Evolutionary conservation across 2,888 invertebrate genomes (phyloP).

Genomic region (Spilarctia lutea): DNA sequence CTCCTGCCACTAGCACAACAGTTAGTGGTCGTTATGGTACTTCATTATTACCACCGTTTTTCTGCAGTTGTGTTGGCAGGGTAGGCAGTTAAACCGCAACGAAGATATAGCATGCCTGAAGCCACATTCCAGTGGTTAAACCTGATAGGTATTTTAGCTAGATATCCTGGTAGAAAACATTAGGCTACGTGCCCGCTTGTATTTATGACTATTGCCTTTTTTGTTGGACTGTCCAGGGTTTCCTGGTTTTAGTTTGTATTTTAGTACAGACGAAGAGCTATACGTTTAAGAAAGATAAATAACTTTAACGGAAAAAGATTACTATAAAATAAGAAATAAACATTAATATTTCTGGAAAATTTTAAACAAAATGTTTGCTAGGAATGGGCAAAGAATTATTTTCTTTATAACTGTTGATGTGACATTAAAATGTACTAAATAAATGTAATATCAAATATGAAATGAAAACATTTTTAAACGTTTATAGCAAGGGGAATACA

Average conservation of each 20-base stretch:
- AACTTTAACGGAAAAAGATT: not conserved
- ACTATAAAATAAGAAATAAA: too few species aligned
- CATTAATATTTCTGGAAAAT: too few species aligned
- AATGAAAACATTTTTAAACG: not conserved
- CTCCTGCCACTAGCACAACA: constrained; percentile 26
- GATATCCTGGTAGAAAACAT: constrained; percentile 29
- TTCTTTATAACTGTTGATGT: not conserved
- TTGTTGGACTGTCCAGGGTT: not conserved
- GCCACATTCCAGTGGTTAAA: constrained; percentile 41
- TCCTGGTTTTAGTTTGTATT: constrained; percentile 1
- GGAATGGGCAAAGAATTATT: too few species aligned
- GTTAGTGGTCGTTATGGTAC: constrained; percentile 31
- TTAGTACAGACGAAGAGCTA: not conserved
- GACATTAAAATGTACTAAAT: not conserved
- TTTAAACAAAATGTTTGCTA: too few species aligned
- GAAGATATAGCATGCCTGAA: constrained; percentile 28
- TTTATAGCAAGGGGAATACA: too few species aligned
- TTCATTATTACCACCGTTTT: constrained; percentile 43
- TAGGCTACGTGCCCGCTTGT: constrained; percentile 32
- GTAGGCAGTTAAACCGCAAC: constrained; percentile 43
- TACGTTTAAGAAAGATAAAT: not conserved
- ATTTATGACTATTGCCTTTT: constrained; percentile 16
- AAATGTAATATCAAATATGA: not conserved
- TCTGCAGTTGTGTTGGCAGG: constrained; percentile 26
- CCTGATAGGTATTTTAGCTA: constrained; percentile 36